Base-by-base conservation (phyloP, 2,113 vertebrate genomes). In the Aleadryas rufinucha region DNA sequence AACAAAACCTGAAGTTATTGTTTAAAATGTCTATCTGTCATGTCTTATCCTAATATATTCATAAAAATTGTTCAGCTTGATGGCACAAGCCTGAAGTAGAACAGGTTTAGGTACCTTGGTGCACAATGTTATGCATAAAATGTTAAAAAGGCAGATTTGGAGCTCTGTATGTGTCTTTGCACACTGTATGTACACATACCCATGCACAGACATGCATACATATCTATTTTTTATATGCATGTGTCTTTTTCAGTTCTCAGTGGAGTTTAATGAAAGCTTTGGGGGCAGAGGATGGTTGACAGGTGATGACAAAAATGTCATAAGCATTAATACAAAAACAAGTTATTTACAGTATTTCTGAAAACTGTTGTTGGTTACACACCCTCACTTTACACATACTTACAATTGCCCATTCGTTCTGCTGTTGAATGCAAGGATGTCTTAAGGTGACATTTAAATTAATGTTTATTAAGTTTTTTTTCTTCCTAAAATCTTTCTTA, bases 181-280 rank as follows among this genome's bases (percentile, higher is more conserved):
- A 7, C 49, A 16, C 9, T 45, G 12, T 13, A 17, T 3, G 17
- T 24, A 17, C 11, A 50, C 3, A 18, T 20, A 22, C 0, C 1
- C 33, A 16, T 33, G 37, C 53, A 31, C 14, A 6, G 4, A 17
- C 17, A 23, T 1, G 4, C 0, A 4, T 20, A 15, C 4, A 39
- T 14, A 6, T 6, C 9, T 7, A 3, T 33, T 63, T 53, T 78
- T 39, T 66, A 26, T 19, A 15, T 7, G 2, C 24, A 22, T 21
- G 2, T 39, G 18, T 33, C 11, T 76, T 47, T 41, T 72, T 47
- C 4, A 44, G 22, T 64, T 80, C 37, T 71, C 7, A 28, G 9
- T 66, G 33, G 72, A 65, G 15, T 28, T 74, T 81, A 79, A 52
- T 2, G 2, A 42, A 69, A 54, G 5, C 21, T 66, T 39, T 47